Evolutionary conservation across 1,140 invertebrate species (phyloP).

Genomic region (Ridgeia piscesae): DNA sequence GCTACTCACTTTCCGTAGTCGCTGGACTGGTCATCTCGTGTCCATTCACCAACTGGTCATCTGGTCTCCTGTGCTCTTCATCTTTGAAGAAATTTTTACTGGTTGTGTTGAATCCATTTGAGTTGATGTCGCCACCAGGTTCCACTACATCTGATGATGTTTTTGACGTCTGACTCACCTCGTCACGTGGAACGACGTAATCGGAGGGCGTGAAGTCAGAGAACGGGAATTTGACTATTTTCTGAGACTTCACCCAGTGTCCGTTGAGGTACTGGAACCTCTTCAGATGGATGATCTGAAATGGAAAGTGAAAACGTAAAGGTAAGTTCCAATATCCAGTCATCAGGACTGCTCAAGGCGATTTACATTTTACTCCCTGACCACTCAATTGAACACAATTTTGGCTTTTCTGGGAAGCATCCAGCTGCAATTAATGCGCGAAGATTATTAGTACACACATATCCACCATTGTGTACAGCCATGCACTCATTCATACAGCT

Average conservation of each 20-base stretch:
- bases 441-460: too few relatives aligned
- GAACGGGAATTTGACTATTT: slow-evolving; percentile 84
- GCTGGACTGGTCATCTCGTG: neutral
- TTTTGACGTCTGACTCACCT: neutral
- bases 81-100: neutral
- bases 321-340: too few relatives aligned
- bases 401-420: too few relatives aligned
- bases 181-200: slow-evolving; percentile 42
- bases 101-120: neutral
- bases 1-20: neutral
- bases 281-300: slow-evolving; percentile 84
- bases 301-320: slow-evolving; percentile 8
- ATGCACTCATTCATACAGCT: too few relatives aligned
- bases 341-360: too few relatives aligned
- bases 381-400: too few relatives aligned
- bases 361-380: too few relatives aligned
- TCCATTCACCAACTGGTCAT: neutral
- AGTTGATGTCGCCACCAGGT: neutral
- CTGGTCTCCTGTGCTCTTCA: neutral
- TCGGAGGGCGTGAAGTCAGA: slow-evolving; percentile 74
- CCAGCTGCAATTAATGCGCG: too few relatives aligned
- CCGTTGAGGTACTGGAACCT: slow-evolving; percentile 84
- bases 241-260: slow-evolving; percentile 91
- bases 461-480: too few relatives aligned
- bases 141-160: neutral